Conservation (phyloP, 1,140 invertebrate species). For the Rhyzopertha dominica region DNA sequence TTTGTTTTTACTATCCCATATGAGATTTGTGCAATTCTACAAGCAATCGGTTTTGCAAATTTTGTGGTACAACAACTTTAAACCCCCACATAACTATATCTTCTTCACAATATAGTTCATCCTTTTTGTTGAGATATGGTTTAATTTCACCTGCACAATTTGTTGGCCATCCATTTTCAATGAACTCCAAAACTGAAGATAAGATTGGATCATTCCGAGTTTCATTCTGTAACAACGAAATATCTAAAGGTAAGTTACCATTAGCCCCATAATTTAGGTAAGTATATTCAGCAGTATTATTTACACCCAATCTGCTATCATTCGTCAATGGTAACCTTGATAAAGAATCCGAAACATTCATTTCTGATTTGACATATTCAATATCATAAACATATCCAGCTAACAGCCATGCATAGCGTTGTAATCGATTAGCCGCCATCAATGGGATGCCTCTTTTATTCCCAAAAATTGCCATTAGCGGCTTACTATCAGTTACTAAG, state of each 20-base stretch:
- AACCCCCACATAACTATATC: constrained; percentile 29
- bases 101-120: constrained; percentile 23
- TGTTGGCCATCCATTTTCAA: background rate
- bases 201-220: no score
- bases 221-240: background rate
- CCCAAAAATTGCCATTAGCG: constrained; percentile 45
- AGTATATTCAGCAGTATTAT: no score
- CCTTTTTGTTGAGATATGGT: no score
- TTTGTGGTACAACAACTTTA: constrained; percentile 41
- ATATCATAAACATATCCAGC: constrained; percentile 33
- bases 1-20: constrained; percentile 52
- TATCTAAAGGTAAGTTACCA: background rate
- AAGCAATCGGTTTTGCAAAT: constrained; percentile 31
- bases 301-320: no score
- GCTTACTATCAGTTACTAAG: constrained; percentile 50
- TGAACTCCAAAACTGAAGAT: background rate
- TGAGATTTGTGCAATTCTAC: constrained; percentile 47
- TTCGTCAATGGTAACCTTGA: no score
- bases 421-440: constrained; percentile 30
- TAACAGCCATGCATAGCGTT: no score
- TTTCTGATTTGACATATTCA: constrained; percentile 34
- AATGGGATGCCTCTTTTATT: constrained; percentile 33
- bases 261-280: no score
- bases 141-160: constrained; percentile 9
- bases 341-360: no score